These are phyloP conservation scores for Olivierus martensii DNA, from an alignment of 1,140 invertebrate genomes.

Conservation along the genomic window DNA sequence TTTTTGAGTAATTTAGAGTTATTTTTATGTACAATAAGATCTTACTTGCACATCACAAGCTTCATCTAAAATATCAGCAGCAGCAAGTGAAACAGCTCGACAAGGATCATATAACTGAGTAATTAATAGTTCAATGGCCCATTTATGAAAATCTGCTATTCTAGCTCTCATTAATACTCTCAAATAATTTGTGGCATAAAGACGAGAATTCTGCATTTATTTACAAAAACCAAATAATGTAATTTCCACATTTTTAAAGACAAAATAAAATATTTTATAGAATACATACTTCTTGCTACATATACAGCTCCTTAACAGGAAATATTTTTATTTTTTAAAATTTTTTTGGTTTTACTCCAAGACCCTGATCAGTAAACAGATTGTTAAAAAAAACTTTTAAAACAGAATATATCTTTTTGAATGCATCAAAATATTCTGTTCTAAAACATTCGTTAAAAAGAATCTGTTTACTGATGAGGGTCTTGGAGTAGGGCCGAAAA, in stretches of 20 bases:
- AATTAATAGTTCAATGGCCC: slow-evolving; percentile 69
- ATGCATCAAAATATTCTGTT: no score
- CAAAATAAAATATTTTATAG: not conserved
- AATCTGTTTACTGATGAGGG: no score
- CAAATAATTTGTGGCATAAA: slow-evolving; percentile 83
- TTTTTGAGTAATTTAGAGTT: no score
- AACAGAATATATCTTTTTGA: no score
- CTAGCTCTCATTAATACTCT: slow-evolving; percentile 63
- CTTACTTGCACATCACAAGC: slow-evolving; percentile 66
- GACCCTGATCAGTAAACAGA: no score
- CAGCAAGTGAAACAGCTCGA: slow-evolving; percentile 50
- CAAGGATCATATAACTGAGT: slow-evolving; percentile 66
- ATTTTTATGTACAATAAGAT: not conserved
- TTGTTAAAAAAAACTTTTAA: no score
- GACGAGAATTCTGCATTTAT: slow-evolving; percentile 53
- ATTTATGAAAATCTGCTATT: slow-evolving; percentile 39
- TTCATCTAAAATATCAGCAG: slow-evolving; percentile 75
- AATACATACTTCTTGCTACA: not conserved
- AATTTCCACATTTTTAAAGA: not conserved
- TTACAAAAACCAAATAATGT: not conserved
- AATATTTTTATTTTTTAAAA: no score
- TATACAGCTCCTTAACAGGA: no score
- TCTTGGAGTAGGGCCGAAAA: no score
- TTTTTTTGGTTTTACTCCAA: no score
- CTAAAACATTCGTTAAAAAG: no score